Conservation (phyloP, 2,113 vertebrate genomes). For the Tursiops truncatus region DNA sequence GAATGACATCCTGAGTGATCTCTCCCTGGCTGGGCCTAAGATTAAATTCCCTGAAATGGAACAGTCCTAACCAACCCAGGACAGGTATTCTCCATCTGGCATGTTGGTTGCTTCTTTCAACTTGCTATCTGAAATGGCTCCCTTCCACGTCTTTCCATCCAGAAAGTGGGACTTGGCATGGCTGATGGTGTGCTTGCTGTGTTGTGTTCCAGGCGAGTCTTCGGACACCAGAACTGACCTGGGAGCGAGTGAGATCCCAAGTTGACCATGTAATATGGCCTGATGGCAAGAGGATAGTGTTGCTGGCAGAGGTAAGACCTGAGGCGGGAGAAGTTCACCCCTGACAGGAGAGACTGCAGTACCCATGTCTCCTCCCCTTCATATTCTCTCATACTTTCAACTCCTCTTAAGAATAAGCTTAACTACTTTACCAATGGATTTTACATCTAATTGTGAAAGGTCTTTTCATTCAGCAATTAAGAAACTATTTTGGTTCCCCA, state of each 20-base stretch:
- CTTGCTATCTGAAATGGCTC: slow-evolving; percentile 70
- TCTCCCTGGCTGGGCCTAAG: slow-evolving; percentile 69
- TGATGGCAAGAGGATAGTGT: slow-evolving; percentile 96
- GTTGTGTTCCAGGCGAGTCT: slow-evolving; percentile 90
- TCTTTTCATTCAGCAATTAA: slow-evolving; percentile 73
- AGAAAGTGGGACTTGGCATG: neutral
- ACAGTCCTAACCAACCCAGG: slow-evolving; percentile 64
- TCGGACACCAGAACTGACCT: slow-evolving; percentile 96
- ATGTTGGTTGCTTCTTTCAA: slow-evolving; percentile 69
- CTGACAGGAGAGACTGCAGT: neutral
- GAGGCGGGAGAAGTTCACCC: neutral
- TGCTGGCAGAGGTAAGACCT: slow-evolving; percentile 94
- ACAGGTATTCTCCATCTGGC: slow-evolving; percentile 65
- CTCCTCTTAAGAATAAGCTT: slow-evolving; percentile 13
- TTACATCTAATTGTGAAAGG: slow-evolving; percentile 55
- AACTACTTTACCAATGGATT: slow-evolving; percentile 47
- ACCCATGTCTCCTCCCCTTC: neutral
- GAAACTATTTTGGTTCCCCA: slow-evolving; percentile 73
- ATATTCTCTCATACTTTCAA: neutral
- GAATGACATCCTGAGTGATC: slow-evolving; percentile 65
- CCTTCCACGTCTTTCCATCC: slow-evolving; percentile 11
- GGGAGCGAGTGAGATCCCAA: slow-evolving; percentile 98
- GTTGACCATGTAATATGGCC: slow-evolving; percentile 99
- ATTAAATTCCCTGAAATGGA: slow-evolving; percentile 75
- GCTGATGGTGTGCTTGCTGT: neutral